Base-by-base conservation (phyloP, 2,888 invertebrate genomes). In the Erynnis tages region DNA sequence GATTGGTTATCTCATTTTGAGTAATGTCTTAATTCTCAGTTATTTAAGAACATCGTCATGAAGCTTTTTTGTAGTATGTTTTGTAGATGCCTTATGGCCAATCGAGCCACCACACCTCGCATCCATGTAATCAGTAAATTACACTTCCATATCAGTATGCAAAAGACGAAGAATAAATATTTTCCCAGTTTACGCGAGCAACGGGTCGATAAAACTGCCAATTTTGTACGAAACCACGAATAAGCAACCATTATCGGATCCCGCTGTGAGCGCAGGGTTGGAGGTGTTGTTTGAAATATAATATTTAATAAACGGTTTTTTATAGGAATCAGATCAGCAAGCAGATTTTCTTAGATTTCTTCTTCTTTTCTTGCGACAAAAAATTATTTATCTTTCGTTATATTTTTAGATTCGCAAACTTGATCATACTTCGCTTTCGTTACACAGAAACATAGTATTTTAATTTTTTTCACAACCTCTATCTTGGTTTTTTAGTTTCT, bases 81-180 rank as follows among this genome's bases (percentile, higher is more conserved):
- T 2, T 14, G 16, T 58, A 58, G 57, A 67, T 60, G 58, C 69
- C 79, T 65, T 53, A 55, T 58, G 68, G 72, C 70, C 45, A 54
- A 54, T 53, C 59, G 49, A 49, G 43, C 62, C 61, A 63, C 14
- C 69, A 67, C 59, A 57, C 57, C 54, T 43, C 54, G 69, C 67
- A 59, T 59, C 27, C 55, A 41, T 67, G 63, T 86, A 85, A 86
- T 84, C 81, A 80, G 83, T 84, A 80, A 84, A 84, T 86, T 84
- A 81, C 35, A 27, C 34, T 41, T 63, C 62, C 62, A 58, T 59
- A 73, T 70, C 70, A 68, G 66, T 69, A 79, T 75, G 77, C 74
- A 65, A 71, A 76, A 69, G 67, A 63, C 57, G 72, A 71, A 78
- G 77, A 83, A 85, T 83, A 84, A 83, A 84, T 82, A 84, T 74